Conservation (phyloP, 2,797 vertebrate species). For the Sarcoramphus papa region DNA sequence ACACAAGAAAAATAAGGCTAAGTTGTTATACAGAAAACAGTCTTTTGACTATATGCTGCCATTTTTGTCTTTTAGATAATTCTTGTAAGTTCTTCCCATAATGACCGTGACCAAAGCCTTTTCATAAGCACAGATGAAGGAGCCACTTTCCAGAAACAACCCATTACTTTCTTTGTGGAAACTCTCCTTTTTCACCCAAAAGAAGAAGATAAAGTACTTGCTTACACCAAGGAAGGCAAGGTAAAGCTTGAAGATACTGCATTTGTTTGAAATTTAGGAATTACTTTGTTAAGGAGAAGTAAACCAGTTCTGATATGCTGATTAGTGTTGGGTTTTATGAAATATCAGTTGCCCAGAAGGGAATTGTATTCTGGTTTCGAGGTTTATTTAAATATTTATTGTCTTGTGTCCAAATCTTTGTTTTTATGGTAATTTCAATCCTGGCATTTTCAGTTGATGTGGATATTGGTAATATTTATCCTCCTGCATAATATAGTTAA, state of each 20-base stretch:
- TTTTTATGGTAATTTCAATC: neutral
- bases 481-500: neutral
- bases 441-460: neutral
- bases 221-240: constrained; percentile 88
- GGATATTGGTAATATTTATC: constrained; percentile 1
- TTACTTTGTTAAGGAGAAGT: neutral
- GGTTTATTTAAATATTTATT: neutral
- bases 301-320: neutral
- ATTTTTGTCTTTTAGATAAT: constrained; percentile 81
- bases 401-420: neutral
- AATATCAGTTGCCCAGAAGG: neutral
- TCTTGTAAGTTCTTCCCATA: constrained; percentile 89
- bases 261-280: neutral
- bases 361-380: neutral
- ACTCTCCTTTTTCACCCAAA: constrained; percentile 90
- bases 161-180: constrained; percentile 85
- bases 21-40: neutral
- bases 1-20: neutral
- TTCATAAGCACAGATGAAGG: constrained; percentile 94
- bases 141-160: constrained; percentile 88
- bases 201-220: constrained; percentile 92
- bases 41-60: neutral
- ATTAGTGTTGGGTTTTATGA: neutral
- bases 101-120: constrained; percentile 89
- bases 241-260: constrained; percentile 64